phyloP scores from a whole-genome alignment of 1,140 invertebrate genomes.

The Arion vulgaris region DNA sequence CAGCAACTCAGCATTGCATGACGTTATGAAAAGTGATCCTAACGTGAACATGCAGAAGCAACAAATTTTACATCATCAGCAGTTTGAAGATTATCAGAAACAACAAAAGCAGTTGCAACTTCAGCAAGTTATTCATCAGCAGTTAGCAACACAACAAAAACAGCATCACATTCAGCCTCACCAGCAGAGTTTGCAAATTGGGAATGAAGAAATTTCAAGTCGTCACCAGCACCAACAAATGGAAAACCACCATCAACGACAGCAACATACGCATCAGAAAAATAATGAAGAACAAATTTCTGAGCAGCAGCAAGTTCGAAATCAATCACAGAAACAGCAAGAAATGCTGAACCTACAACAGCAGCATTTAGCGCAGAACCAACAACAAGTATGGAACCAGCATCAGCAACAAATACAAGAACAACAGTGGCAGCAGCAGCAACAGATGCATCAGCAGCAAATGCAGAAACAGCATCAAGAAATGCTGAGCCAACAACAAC shows the following conservation, averaged over 20 bases:
- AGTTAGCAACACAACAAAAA: neutral
- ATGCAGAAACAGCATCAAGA: neutral
- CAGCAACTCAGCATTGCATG: neutral
- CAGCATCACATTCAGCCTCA: neutral
- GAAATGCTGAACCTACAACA: neutral
- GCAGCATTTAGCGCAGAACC: neutral
- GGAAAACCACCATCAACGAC: neutral
- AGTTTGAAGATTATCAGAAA: no score
- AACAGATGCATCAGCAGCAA: neutral
- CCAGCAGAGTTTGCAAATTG: no score
- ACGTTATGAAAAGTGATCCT: neutral
- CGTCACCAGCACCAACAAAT: neutral
- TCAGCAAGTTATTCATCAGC: neutral
- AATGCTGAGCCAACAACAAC: neutral
- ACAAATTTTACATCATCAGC: neutral
- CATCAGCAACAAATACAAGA: neutral
- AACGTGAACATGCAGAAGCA: neutral
- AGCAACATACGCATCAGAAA: neutral
- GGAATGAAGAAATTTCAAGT: no score
- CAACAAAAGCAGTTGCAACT: neutral
- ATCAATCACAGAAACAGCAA: neutral
- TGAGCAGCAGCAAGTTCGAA: neutral
- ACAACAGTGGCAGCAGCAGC: neutral
- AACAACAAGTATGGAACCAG: neutral
- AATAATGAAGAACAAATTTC: neutral